Percentiles rank a stretch among this genome's conserved stretches.
Evolutionary conservation across 2,797 vertebrate genomes (phyloP).

Genomic region (Emydoidea blandingii): DNA sequence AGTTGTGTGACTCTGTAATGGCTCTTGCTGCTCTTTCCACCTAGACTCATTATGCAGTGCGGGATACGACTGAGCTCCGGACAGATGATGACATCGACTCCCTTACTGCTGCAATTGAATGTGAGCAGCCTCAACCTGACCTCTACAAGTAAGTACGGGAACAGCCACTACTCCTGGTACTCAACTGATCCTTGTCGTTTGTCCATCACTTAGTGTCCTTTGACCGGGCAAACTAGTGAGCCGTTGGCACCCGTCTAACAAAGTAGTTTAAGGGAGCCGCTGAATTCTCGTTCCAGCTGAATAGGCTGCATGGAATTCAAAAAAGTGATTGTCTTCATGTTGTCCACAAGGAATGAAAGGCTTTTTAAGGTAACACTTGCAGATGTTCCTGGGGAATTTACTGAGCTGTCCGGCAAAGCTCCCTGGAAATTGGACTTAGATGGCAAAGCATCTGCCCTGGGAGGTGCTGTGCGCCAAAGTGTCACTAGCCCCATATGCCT

Average conservation of each 20-base stretch:
- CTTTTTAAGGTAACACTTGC: not conserved
- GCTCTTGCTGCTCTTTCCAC: constrained; percentile 24
- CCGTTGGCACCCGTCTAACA: not conserved
- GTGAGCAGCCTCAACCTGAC: constrained; percentile 97
- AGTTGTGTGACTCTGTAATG: not conserved
- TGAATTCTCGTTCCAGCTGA: not conserved
- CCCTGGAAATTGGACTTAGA: not conserved
- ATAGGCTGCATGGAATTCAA: not conserved
- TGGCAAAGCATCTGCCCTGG: not conserved
- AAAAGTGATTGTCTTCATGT: rapidly evolving
- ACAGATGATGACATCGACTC: constrained; percentile 86
- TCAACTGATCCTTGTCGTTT: not conserved
- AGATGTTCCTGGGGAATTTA: not conserved
- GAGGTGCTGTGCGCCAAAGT: not conserved
- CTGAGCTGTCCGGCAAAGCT: not conserved
- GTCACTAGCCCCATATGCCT: not conserved
- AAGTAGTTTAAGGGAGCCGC: rapidly evolving
- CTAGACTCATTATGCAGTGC: constrained; percentile 94
- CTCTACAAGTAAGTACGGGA: constrained; percentile 93
- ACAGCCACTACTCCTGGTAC: not conserved
- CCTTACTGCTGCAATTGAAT: constrained; percentile 93
- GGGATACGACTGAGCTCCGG: constrained; percentile 83
- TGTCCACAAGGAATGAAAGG: rapidly evolving
- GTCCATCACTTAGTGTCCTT: not conserved
- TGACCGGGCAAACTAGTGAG: not conserved